A percentile compares a stretch with the other conserved stretches of the same genome.
Evolutionary conservation across 2,113 vertebrate genomes (phyloP).

Genomic region (Ageneiosus marmoratus): DNA sequence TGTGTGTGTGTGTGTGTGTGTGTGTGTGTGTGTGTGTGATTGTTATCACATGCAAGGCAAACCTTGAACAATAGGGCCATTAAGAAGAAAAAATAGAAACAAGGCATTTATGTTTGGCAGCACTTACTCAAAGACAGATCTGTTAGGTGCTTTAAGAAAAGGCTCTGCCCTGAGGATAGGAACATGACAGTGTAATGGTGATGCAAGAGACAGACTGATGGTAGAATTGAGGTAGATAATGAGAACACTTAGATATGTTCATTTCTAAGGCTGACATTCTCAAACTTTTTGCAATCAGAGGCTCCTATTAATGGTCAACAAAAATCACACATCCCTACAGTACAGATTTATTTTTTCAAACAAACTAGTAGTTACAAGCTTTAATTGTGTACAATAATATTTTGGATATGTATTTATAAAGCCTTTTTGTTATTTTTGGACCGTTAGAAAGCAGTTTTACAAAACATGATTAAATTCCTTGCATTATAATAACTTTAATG

Average conservation of each 20-base stretch:
- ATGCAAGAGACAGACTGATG: neutral
- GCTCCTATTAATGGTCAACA: neutral
- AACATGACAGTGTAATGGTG: slow-evolving; percentile 38
- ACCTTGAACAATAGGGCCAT: slow-evolving; percentile 50
- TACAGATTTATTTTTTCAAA: neutral
- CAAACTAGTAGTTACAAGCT: neutral
- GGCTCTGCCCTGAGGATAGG: slow-evolving; percentile 30
- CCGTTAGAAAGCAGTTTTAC: neutral
- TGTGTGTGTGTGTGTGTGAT: neutral
- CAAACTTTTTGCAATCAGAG: neutral
- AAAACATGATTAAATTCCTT: neutral
- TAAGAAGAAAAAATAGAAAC: slow-evolving; percentile 48
- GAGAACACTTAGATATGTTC: neutral
- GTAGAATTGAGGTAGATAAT: slow-evolving; percentile 1
- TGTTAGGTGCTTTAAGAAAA: slow-evolving; percentile 31
- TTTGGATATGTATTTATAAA: neutral
- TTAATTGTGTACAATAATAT: neutral
- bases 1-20: slow-evolving; percentile 3
- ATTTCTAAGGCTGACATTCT: neutral
- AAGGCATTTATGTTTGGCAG: slow-evolving; percentile 41
- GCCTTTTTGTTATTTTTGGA: neutral
- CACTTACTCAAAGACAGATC: slow-evolving; percentile 1
- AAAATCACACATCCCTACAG: neutral
- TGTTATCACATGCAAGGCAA: slow-evolving; percentile 21
- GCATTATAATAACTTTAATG: neutral